Conservation (phyloP, 2,888 invertebrate genomes). For the Bruchidius siliquastri region DNA sequence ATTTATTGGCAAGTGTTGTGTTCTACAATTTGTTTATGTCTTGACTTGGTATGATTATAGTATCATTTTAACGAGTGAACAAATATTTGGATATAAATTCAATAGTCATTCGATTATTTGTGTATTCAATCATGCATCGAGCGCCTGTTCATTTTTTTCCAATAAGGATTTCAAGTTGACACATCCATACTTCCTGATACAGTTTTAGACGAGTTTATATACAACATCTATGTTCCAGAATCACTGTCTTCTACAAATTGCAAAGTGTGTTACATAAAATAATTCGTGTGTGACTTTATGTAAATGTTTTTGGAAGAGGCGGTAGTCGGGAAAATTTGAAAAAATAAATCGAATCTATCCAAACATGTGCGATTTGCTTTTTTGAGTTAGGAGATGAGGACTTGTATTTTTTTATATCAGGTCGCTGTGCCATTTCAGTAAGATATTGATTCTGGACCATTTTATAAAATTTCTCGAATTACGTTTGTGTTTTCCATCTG, state of each 20-base stretch:
- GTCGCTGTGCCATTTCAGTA: too few relatives aligned
- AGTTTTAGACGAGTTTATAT: neutral
- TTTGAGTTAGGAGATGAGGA: too few relatives aligned
- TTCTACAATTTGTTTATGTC: neutral
- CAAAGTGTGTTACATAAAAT: too few relatives aligned
- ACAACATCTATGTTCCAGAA: neutral
- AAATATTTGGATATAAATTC: neutral
- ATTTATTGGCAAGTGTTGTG: neutral
- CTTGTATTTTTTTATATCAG: too few relatives aligned
- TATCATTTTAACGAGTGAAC: neutral
- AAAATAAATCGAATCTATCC: too few relatives aligned
- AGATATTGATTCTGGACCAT: too few relatives aligned
- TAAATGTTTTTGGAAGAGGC: too few relatives aligned
- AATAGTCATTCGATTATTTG: neutral
- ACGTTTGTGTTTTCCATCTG: too few relatives aligned
- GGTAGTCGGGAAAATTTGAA: too few relatives aligned
- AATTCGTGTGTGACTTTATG: too few relatives aligned
- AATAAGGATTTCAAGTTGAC: neutral
- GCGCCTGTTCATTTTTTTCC: neutral
- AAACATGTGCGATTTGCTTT: too few relatives aligned
- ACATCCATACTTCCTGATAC: neutral
- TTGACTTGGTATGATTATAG: neutral
- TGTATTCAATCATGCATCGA: neutral
- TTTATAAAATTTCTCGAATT: too few relatives aligned
- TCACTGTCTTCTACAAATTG: neutral